Percentiles rank a stretch among this genome's conserved stretches.
Evolutionary conservation across 2,797 vertebrate species (phyloP).

Genomic region (Chaetophractus vellerosus): DNA sequence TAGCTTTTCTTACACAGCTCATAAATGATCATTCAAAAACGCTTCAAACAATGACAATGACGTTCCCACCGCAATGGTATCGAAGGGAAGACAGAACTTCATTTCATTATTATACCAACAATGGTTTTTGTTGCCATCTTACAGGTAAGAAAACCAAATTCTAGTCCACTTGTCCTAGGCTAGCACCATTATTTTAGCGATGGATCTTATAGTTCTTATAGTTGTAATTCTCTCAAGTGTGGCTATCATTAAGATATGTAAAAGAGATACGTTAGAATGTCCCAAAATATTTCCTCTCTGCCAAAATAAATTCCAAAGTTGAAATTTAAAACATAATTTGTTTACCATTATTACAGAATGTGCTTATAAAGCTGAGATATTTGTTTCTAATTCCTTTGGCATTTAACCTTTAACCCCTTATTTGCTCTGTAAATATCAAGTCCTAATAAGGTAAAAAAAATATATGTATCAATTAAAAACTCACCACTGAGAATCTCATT

Average conservation of each 20-base stretch:
- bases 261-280: neutral
- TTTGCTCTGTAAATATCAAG: conserved; percentile 79
- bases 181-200: neutral
- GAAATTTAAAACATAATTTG: conserved; percentile 79
- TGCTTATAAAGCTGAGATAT: conserved; percentile 63
- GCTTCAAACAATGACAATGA: neutral
- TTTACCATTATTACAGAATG: conserved; percentile 77
- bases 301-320: conserved; percentile 73
- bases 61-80: neutral
- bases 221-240: conserved; percentile 29
- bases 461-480: conserved; percentile 25
- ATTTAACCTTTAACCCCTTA: conserved; percentile 75
- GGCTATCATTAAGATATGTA: neutral
- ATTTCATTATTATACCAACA: neutral
- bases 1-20: neutral
- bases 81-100: neutral
- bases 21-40: neutral
- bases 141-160: neutral
- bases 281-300: conserved; percentile 54
- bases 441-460: conserved; percentile 70
- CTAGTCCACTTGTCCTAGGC: neutral
- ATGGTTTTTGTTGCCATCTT: too few species aligned
- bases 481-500: conserved; percentile 8
- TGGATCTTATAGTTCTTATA: neutral
- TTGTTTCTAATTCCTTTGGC: conserved; percentile 81